Evolutionary conservation across 1,140 invertebrate genomes (phyloP), one percentile per base, ranked within the genome.

Genomic region (Procambarus clarkii): DNA sequence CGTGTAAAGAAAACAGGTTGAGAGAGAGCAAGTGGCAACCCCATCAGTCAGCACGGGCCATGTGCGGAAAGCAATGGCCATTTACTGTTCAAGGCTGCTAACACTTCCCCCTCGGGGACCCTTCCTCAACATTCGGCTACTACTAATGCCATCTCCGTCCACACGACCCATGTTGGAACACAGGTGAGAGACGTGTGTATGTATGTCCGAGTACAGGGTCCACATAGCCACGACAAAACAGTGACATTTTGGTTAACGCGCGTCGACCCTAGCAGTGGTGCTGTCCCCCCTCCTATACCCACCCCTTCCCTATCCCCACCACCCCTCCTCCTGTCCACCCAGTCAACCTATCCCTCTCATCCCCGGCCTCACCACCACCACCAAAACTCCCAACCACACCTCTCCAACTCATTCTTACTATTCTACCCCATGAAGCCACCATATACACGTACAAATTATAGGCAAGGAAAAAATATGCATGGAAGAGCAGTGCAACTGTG

Each of bases 1-100:
- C 34, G 58, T 60, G 60, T 34, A 84, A 45, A 46, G 77, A 79
- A 79, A 79, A 79, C 45, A 18, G 77, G 77, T 77, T 18, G 24
- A 46, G n/a, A 83, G 24, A 24, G 58, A 80, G 77, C 58, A 46
- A 88, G 45, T 69, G 78, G 77, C 86, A 88, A 79, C 86, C 80
- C 86, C 54, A 54, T 58, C 58, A 84, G 60, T 60, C 86, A 88
- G 77, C 78, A 88, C 86, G 69, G 86, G 86, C 86, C 48, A 88
- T 88, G 77, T 88, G 86, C 86, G 86, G 86, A 88, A 88, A 88
- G 77, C 86, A 88, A 88, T 88, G 86, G 74, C 86, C 86, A 88
- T 88, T 88, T 88, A 88, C 86, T 88, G 77, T 78, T 88, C 86
- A 88, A 88, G 86, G 86, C 86, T 88, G 81, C 77, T 64, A 88